Conservation (phyloP, 2,888 invertebrate genomes). For the Acronicta leporina region DNA sequence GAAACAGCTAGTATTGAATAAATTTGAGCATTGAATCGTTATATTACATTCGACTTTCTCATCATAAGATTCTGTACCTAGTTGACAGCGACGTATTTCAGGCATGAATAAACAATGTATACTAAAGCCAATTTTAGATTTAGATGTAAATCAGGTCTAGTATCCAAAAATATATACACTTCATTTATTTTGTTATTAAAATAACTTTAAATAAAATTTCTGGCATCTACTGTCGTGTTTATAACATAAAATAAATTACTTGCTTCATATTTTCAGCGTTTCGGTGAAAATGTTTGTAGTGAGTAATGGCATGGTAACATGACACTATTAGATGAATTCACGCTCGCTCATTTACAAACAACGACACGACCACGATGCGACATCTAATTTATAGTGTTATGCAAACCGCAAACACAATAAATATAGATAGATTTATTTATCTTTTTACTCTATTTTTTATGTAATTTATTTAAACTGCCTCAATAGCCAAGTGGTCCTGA, state of each 20-base stretch:
- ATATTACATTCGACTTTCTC: no score
- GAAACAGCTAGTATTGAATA: no score
- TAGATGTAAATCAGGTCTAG: neutral
- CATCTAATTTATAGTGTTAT: neutral
- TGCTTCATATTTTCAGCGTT: conserved; percentile 62
- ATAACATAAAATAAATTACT: conserved; percentile 65
- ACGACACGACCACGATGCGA: conserved; percentile 57
- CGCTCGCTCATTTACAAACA: conserved; percentile 49
- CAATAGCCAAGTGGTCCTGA: no score
- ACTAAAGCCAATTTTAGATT: neutral
- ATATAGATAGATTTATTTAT: no score
- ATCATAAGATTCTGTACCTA: no score
- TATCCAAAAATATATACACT: neutral
- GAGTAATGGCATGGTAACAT: conserved; percentile 77
- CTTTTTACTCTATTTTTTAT: no score
- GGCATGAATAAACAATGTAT: neutral
- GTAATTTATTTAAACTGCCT: no score
- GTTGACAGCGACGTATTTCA: neutral
- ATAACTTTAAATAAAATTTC: conserved; percentile 36
- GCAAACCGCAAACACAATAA: no score
- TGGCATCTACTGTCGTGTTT: conserved; percentile 43
- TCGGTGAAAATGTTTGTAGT: conserved; percentile 74
- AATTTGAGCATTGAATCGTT: no score
- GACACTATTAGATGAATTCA: conserved; percentile 75
- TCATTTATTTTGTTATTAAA: conserved; percentile 26